Percentiles rank a stretch among this genome's conserved stretches.
Evolutionary conservation across 2,113 vertebrate species (phyloP).

Genomic region (Haemorhous mexicanus): DNA sequence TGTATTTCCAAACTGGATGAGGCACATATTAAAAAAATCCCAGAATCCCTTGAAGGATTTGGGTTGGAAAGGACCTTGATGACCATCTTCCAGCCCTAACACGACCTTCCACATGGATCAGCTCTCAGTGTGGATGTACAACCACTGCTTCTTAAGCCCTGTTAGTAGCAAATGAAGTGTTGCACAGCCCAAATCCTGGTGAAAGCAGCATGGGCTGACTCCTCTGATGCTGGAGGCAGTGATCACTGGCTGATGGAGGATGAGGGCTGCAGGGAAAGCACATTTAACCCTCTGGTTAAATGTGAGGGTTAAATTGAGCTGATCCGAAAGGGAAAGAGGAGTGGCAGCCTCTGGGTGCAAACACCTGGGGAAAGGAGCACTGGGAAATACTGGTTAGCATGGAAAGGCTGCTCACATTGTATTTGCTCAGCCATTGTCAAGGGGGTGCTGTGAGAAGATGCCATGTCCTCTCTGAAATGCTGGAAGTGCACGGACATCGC

Average conservation of each 20-base stretch:
- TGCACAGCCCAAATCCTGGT: background rate
- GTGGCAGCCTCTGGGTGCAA: background rate
- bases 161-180: background rate
- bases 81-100: background rate
- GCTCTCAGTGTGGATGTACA: background rate
- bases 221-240: background rate
- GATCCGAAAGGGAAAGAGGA: background rate
- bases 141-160: background rate
- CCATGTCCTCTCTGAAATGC: background rate
- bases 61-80: background rate
- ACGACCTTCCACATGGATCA: background rate
- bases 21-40: background rate
- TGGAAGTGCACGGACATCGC: rapidly evolving
- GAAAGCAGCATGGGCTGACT: background rate
- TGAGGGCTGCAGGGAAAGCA: background rate
- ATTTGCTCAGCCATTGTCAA: background rate
- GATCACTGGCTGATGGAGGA: too few relatives aligned
- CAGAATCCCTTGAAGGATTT: background rate
- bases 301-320: background rate
- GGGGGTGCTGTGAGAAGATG: background rate
- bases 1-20: background rate
- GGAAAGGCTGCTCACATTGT: rapidly evolving
- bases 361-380: background rate
- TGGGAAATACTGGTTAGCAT: background rate
- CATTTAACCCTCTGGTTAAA: background rate